Base-by-base conservation (phyloP, 2,113 vertebrate genomes). In the Peucedramus taeniatus region DNA sequence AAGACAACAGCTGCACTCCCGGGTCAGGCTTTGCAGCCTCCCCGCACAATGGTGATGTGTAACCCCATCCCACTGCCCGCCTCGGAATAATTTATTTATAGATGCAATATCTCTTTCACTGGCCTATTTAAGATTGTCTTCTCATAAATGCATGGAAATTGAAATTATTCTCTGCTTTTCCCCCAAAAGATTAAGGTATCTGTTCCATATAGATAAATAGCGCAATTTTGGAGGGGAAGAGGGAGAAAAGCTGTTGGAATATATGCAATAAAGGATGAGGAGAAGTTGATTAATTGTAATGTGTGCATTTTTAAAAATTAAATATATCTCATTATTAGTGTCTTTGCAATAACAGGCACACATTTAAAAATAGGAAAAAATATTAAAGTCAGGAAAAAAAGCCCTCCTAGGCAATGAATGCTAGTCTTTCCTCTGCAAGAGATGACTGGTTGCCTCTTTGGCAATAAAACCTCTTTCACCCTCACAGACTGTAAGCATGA, bases 1-100 rank as follows among this genome's bases (percentile, higher is more conserved):
- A 97, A 98, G 98, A 96, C 94, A 96, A 98, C 99, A 99, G 98
- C 98, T 98, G 98, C 97, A 87, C 80, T 72, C 94, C 93, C 83
- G 89, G 95, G 97, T 95, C 88, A 77, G 97, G 68, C 95, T 93
- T 75, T 47, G 95, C 95, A 95, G 95, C 93, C 94, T 71, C 65
- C 61, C 94, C 16, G 61, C 87, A 97, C 96, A 97, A 97, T 97
- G 96, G 92, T 39, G 3, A 40, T 91, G 97, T 96, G 97, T 96
- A 98, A 97, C 97, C 96, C 95, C 97, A 98, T 93, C 96, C 89
- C 90, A 21, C 87, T 68, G 76, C 79, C 72, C 92, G 91, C 97
- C 96, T 93, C 68, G 63, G 89, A 97, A 97, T 98, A 96, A 98
- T 98, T 98, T 98, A 98, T 98, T 98, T 98, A 98, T 98, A 97